Percentiles rank a stretch among this genome's conserved stretches.
Conservation (phyloP, 2,113 vertebrate species). For the Rhinopithecus roxellana region DNA sequence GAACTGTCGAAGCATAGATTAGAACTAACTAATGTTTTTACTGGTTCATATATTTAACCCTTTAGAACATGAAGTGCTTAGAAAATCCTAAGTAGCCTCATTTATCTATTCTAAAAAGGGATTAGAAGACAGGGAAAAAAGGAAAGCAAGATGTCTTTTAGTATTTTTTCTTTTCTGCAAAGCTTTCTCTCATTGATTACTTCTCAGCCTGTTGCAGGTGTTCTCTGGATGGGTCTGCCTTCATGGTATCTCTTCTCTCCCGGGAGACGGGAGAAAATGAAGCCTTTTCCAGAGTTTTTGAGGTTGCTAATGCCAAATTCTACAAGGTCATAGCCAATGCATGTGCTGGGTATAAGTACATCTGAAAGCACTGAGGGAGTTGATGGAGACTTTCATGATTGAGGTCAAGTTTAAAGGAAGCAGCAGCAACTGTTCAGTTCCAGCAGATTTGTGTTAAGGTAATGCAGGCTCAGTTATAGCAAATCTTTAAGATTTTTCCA, state of each 20-base stretch:
- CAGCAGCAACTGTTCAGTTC: not conserved
- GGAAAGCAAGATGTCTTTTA: not conserved
- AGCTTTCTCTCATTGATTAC: not conserved
- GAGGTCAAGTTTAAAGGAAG: conserved; percentile 64
- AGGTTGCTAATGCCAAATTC: not conserved
- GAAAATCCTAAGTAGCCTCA: not conserved
- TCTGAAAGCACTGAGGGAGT: conserved; percentile 19
- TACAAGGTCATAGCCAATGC: not conserved
- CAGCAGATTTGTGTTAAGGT: conserved; percentile 27
- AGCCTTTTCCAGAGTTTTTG: not conserved
- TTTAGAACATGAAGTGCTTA: not conserved
- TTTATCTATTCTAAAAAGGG: not conserved
- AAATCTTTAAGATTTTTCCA: conserved; percentile 41
- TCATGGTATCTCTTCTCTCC: not conserved
- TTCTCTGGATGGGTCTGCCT: not conserved
- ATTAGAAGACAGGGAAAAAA: not conserved
- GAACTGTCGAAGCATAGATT: not conserved
- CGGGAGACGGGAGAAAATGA: not conserved
- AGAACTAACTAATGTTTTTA: not conserved
- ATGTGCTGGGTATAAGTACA: not conserved
- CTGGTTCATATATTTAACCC: not conserved
- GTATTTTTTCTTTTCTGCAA: not conserved
- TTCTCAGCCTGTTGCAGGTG: not conserved
- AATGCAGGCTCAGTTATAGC: not conserved
- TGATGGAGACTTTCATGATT: conserved; percentile 38